Conservation (phyloP, 2,888 invertebrate genomes). For the Meiosimyza platycephala region DNA sequence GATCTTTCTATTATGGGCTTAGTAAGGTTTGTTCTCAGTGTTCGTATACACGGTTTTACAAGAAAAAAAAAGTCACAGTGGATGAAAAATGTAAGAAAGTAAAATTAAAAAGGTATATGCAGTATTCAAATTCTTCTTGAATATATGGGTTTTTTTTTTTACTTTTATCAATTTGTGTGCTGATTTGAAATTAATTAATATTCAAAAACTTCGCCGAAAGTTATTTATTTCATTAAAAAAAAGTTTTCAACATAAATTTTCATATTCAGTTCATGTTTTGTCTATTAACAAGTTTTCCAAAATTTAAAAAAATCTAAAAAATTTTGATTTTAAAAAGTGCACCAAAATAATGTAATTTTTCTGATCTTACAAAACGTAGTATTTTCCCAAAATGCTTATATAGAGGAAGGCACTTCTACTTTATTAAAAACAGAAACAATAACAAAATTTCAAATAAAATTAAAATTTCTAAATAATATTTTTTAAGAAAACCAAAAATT, state of each 20-base stretch:
- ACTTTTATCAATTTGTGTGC: conserved; percentile 52
- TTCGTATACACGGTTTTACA: no score
- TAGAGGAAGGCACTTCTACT: conserved; percentile 53
- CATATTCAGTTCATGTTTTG: conserved; percentile 12
- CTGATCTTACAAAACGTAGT: conserved; percentile 39
- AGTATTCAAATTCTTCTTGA: conserved; percentile 17
- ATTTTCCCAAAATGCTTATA: conserved; percentile 38
- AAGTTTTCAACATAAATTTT: conserved; percentile 45
- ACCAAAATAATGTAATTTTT: conserved; percentile 40
- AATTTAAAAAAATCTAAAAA: conserved; percentile 13
- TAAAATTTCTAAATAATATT: neutral
- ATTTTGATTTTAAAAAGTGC: no score
- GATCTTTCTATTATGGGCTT: no score
- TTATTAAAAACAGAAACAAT: neutral
- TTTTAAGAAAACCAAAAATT: conserved; percentile 10
- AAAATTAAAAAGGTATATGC: no score
- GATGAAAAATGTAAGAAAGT: no score
- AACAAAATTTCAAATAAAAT: neutral
- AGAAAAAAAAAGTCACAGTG: no score
- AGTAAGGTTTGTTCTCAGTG: no score
- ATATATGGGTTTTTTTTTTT: conserved; percentile 27
- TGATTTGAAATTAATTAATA: conserved; percentile 38
- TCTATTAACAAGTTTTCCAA: neutral
- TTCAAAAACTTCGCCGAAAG: conserved; percentile 60
- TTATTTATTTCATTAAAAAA: conserved; percentile 50